A percentile compares a stretch with the other conserved stretches of the same genome.
Evolutionary conservation across 2,888 invertebrate species (phyloP).

Genomic region (Chymomyza procnemis): DNA sequence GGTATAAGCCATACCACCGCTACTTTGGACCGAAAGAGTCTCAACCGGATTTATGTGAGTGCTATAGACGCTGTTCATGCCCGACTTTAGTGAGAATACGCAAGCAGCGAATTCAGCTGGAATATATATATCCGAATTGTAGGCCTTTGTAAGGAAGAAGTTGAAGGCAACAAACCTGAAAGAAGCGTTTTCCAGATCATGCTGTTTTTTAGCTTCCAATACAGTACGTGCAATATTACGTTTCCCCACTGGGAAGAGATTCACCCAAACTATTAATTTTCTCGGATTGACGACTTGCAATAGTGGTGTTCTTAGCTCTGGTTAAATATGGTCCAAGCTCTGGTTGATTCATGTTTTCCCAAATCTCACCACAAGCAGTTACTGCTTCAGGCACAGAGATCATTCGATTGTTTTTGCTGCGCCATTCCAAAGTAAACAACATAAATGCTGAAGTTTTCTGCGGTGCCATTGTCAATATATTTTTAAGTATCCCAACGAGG

Average conservation of each 20-base stretch:
- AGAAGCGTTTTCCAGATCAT: conserved; percentile 58
- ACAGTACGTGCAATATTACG: conserved; percentile 66
- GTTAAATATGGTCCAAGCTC: no score
- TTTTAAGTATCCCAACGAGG: no score
- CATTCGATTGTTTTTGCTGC: no score
- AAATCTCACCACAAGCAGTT: no score
- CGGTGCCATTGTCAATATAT: no score
- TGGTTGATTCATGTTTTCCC: no score
- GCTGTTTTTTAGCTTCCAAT: conserved; percentile 40
- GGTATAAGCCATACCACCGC: conserved; percentile 77
- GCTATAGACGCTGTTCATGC: conserved; percentile 76
- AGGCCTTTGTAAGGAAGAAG: conserved; percentile 71
- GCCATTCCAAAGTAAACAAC: not conserved
- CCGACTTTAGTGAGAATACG: conserved; percentile 79
- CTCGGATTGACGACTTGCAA: no score
- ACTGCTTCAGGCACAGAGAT: no score
- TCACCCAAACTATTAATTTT: conserved; percentile 49
- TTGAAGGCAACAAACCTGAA: conserved; percentile 74
- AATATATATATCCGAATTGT: conserved; percentile 67
- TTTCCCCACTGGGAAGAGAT: conserved; percentile 56
- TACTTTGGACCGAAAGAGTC: conserved; percentile 78
- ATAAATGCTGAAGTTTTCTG: no score
- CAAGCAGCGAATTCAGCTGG: conserved; percentile 81
- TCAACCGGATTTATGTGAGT: conserved; percentile 77
- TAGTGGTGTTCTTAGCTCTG: no score